Evolutionary conservation across 2,797 vertebrate species (phyloP).

Genomic region (Pseudopleuronectes americanus): DNA sequence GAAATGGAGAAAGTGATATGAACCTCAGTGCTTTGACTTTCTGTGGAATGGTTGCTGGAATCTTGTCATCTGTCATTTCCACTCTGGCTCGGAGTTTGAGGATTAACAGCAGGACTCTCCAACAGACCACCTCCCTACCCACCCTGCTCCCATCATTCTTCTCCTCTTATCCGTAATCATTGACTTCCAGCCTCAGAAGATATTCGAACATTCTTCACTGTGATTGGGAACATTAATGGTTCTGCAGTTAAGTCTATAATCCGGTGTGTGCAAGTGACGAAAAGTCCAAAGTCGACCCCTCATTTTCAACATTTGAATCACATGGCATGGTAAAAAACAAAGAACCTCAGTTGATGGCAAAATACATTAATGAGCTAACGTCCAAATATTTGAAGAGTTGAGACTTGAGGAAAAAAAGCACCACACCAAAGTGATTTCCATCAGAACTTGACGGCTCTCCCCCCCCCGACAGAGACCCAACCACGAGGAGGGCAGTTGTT

Average conservation of each 20-base stretch:
- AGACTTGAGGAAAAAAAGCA: slow-evolving; percentile 47
- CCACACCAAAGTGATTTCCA: slow-evolving; percentile 35
- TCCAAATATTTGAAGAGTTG: slow-evolving; percentile 64
- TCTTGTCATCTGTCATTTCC: slow-evolving; percentile 57
- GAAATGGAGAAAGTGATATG: slow-evolving; percentile 49
- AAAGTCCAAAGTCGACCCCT: slow-evolving; percentile 54
- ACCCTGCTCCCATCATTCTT: slow-evolving; percentile 43
- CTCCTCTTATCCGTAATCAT: slow-evolving; percentile 36
- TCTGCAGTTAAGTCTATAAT: slow-evolving; percentile 27
- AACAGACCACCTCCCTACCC: slow-evolving; percentile 55
- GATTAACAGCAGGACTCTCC: slow-evolving; percentile 64
- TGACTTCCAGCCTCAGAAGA: slow-evolving; percentile 31
- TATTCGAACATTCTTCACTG: slow-evolving; percentile 38
- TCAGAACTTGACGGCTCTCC: slow-evolving; percentile 49
- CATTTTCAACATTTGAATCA: slow-evolving; percentile 42
- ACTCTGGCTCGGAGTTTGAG: slow-evolving; percentile 63
- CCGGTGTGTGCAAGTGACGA: slow-evolving; percentile 22
- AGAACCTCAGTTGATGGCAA: slow-evolving; percentile 36
- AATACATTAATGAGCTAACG: slow-evolving; percentile 53
- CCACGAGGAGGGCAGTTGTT: slow-evolving; percentile 41
- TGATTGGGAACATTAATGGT: slow-evolving; percentile 32
- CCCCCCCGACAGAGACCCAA: slow-evolving; percentile 26
- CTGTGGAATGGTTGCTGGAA: slow-evolving; percentile 56
- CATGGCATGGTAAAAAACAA: slow-evolving; percentile 20
- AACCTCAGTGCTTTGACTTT: slow-evolving; percentile 54